These are phyloP conservation scores for Pseudochaenichthys georgianus DNA, from an alignment of 2,797 vertebrate species.

Conservation along the genomic window DNA sequence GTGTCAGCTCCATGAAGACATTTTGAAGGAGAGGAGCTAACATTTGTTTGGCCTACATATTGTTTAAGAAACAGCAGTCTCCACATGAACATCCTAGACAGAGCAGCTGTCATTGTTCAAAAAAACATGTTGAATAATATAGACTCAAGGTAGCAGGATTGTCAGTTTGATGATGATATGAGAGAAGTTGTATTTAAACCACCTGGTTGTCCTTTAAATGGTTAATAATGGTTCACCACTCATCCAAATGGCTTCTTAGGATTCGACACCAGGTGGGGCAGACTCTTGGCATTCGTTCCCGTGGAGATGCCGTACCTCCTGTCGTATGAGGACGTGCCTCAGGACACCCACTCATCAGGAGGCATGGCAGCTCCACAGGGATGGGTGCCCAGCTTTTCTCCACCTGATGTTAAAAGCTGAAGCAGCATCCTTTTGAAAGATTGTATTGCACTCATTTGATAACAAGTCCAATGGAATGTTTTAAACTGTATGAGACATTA, in stretches of 20 bases:
- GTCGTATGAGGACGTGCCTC: constrained; percentile 31
- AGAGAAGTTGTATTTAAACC: constrained; percentile 9
- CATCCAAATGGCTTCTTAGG: constrained; percentile 21
- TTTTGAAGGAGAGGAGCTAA: constrained; percentile 42
- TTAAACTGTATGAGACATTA: constrained; percentile 31
- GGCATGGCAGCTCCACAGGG: constrained; percentile 38
- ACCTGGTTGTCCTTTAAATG: not conserved
- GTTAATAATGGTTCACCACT: constrained; percentile 15
- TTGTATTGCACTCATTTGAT: constrained; percentile 49
- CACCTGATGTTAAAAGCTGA: constrained; percentile 46
- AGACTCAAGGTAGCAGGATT: constrained; percentile 8
- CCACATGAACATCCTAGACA: constrained; percentile 32
- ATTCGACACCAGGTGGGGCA: constrained; percentile 32
- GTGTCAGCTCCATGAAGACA: constrained; percentile 33
- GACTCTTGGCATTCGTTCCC: constrained; percentile 25
- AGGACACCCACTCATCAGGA: constrained; percentile 42
- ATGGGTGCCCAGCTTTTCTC: constrained; percentile 57
- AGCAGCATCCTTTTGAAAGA: constrained; percentile 35
- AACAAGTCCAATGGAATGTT: constrained; percentile 43
- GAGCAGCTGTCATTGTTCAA: constrained; percentile 19
- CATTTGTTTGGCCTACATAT: constrained; percentile 53
- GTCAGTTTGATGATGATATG: not conserved
- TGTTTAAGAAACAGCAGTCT: constrained; percentile 34
- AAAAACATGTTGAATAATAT: constrained; percentile 8
- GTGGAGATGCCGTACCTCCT: constrained; percentile 36